Evolutionary conservation across 2,113 vertebrate genomes (phyloP), one percentile per base, ranked within the genome.

Genomic region (Guaruba guarouba): DNA sequence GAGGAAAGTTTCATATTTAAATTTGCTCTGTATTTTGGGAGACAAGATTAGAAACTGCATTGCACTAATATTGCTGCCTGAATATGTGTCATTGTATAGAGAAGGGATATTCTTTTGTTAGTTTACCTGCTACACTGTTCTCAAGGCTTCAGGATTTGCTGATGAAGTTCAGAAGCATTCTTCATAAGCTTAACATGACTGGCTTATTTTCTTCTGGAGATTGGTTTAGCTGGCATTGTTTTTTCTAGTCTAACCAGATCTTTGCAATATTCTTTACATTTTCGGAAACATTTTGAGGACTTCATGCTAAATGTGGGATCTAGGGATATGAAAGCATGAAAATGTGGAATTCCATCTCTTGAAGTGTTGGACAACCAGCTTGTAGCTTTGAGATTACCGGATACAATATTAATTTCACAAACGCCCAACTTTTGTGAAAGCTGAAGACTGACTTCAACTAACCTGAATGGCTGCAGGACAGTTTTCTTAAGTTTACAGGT

Each of bases 161-260:
- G 29, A 25, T 39, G 54, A 83, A 75, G n/a, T 81, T 68, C 46
- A 43, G 39, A 54, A 66, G 14, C 17, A 41, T 66, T 67, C 51
- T 71, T 81, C 39, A 44, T 54, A 67, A 67, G 16, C 7, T 75
- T 44, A 67, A 35, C 0, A 18, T 2, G 0, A 28, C 27, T 62
- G 2, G 0, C 0, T 0, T 0, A 16, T 67, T 86, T 84, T 83
- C 35, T 51, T 68, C 35, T 70, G 24, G 28, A 78, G 59, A 14
- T 1, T 57, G 17, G 2, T 10, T 44, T 66, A 41, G 19, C 17
- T 59, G 12, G 11, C 12, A 51, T 39, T 66, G 13, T 51, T 55
- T 15, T 37, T 85, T 54, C 35, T 73, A 80, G 33, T 54, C 23
- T 49, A 88, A 27, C 6, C 28, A 57, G 12, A 74, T 77, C 54